Evolutionary conservation across 2,113 vertebrate genomes (phyloP).

Genomic region (Brachypodius melanocephalos): DNA sequence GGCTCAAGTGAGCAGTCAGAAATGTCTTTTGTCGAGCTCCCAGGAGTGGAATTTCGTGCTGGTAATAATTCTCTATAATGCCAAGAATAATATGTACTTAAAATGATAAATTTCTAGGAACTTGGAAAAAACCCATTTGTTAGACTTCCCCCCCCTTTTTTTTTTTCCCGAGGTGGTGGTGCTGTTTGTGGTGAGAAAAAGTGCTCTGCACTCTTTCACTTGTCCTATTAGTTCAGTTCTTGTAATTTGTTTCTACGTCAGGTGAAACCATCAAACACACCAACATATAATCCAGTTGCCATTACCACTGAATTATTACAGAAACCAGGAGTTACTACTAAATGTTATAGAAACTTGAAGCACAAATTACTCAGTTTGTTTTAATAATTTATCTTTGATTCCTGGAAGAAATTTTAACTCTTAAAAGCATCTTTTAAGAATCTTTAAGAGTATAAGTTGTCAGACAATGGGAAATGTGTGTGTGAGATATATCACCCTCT

Average conservation of each 20-base stretch:
- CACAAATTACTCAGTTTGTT: not conserved
- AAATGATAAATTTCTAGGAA: not conserved
- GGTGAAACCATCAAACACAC: not conserved
- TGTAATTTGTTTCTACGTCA: not conserved
- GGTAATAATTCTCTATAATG: conserved; percentile 70
- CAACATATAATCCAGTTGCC: not conserved
- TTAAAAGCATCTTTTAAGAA: not conserved
- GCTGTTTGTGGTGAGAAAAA: not conserved
- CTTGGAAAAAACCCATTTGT: not conserved
- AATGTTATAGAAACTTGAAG: not conserved
- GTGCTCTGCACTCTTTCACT: not conserved
- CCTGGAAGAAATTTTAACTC: not conserved
- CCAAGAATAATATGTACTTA: not conserved
- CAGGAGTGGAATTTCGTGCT: conserved; percentile 87
- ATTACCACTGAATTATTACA: not conserved
- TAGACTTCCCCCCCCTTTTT: not conserved
- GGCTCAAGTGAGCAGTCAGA: conserved; percentile 73
- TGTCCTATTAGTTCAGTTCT: not conserved
- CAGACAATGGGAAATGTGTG: not conserved
- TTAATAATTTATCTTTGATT: not conserved
- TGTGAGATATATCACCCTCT: not conserved
- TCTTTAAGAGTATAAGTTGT: not conserved
- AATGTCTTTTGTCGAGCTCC: conserved; percentile 85
- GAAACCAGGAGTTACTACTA: not conserved
- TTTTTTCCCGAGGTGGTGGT: not conserved